phyloP scores from a whole-genome alignment of 1,140 invertebrate species.

The Cotesia vestalis region DNA sequence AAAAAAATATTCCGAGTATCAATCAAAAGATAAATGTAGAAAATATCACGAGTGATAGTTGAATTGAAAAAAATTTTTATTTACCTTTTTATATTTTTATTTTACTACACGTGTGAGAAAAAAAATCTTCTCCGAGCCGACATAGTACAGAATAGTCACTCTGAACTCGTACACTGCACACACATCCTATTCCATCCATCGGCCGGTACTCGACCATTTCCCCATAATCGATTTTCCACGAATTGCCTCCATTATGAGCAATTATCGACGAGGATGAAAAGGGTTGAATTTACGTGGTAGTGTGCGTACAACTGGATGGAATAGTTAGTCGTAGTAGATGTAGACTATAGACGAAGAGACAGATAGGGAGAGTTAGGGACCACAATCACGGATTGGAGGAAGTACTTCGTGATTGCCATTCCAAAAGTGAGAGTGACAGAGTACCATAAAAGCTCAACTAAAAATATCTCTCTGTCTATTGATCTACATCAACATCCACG shows the following conservation, averaged over 20 bases:
- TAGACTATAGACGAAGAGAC: neutral
- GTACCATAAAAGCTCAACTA: too few species aligned
- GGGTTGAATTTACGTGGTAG: slow-evolving; percentile 26
- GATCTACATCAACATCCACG: neutral
- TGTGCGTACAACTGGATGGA: neutral
- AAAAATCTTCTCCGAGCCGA: too few species aligned
- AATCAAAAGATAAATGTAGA: too few species aligned
- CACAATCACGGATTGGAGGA: slow-evolving; percentile 19
- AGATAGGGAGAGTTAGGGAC: slow-evolving; percentile 1
- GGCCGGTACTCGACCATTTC: slow-evolving; percentile 47
- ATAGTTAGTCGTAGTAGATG: neutral
- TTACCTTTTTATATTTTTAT: too few species aligned
- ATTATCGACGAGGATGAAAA: slow-evolving; percentile 52
- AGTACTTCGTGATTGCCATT: slow-evolving; percentile 16
- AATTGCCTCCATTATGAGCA: slow-evolving; percentile 55
- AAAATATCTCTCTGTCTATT: too few species aligned
- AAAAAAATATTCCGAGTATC: too few species aligned
- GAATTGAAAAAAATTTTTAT: too few species aligned
- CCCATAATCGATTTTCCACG: slow-evolving; percentile 54
- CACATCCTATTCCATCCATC: slow-evolving; percentile 20
- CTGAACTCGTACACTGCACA: too few species aligned
- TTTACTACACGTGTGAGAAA: too few species aligned
- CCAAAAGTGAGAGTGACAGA: slow-evolving; percentile 5
- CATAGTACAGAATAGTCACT: too few species aligned
- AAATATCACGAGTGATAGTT: too few species aligned